These are phyloP conservation scores for Cyanoliseus patagonus DNA, from an alignment of 2,113 vertebrate species.

Conservation along the genomic window DNA sequence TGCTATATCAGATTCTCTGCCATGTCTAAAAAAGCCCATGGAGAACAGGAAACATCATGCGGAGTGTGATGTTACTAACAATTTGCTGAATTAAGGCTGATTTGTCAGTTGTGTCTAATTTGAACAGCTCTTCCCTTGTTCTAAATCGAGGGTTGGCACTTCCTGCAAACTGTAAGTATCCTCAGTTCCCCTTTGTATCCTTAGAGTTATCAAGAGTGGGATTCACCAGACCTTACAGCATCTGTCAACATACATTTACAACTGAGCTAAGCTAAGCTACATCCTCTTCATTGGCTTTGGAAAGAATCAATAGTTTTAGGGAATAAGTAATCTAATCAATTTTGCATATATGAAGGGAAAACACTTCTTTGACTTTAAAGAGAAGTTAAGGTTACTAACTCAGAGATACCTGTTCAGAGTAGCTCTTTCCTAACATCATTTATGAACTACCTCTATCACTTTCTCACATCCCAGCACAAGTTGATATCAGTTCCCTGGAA, in stretches of 20 bases:
- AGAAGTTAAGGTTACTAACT: constrained; percentile 13
- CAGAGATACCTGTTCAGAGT: background rate
- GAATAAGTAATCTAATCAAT: constrained; percentile 4
- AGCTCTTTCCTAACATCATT: background rate
- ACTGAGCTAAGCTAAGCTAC: background rate
- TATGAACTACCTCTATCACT: background rate
- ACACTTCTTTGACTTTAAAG: background rate
- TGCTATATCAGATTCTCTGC: constrained; percentile 14
- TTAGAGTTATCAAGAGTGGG: constrained; percentile 19
- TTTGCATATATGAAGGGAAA: background rate
- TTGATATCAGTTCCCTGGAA: background rate
- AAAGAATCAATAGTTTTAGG: background rate
- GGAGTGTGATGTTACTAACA: constrained; percentile 32
- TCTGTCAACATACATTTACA: constrained; percentile 42
- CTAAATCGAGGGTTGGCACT: constrained; percentile 32
- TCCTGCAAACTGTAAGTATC: constrained; percentile 14
- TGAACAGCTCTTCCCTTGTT: constrained; percentile 20
- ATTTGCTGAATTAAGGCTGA: constrained; percentile 42
- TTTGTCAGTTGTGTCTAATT: constrained; percentile 30
- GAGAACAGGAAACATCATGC: constrained; percentile 52
- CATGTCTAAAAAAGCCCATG: background rate
- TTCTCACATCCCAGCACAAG: background rate
- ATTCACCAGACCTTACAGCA: constrained; percentile 44
- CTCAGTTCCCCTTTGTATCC: constrained; percentile 32
- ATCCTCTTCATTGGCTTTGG: background rate